phyloP scores from a whole-genome alignment of 1,140 invertebrate genomes.

The Pectinophora gossypiella region DNA sequence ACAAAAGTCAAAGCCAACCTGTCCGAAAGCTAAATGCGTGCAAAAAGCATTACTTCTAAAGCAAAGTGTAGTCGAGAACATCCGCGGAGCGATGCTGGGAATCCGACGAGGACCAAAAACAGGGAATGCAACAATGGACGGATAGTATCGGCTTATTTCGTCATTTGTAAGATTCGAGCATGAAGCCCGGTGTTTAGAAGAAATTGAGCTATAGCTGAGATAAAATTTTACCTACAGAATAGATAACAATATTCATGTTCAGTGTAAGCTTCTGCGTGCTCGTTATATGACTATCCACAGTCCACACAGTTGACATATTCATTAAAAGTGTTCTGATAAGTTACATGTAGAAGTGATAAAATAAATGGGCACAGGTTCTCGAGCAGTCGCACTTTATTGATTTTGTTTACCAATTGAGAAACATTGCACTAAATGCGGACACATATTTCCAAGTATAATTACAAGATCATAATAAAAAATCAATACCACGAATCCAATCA shows the following conservation, averaged over 20 bases:
- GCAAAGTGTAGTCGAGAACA: background rate
- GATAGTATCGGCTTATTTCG: constrained; percentile 39
- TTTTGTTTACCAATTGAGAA: background rate
- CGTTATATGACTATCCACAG: no score
- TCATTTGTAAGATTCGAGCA: background rate
- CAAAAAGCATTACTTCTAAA: constrained; percentile 26
- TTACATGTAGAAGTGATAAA: background rate
- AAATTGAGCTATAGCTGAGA: background rate
- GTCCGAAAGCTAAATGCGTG: constrained; percentile 2
- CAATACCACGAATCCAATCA: constrained; percentile 48
- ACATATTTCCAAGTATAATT: constrained; percentile 44
- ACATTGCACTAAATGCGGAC: background rate
- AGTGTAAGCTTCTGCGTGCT: no score
- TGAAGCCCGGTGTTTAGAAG: background rate
- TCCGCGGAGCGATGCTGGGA: constrained; percentile 26
- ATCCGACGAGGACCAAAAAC: constrained; percentile 48
- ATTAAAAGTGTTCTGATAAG: background rate
- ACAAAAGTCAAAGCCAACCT: background rate
- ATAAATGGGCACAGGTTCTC: background rate
- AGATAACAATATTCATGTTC: no score
- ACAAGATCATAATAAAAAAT: constrained; percentile 24
- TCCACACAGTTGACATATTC: no score
- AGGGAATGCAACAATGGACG: constrained; percentile 59
- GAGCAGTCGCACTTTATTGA: background rate
- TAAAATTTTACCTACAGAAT: no score